Conservation (phyloP, 2,113 vertebrate genomes). For the Chionodraco myersi region DNA sequence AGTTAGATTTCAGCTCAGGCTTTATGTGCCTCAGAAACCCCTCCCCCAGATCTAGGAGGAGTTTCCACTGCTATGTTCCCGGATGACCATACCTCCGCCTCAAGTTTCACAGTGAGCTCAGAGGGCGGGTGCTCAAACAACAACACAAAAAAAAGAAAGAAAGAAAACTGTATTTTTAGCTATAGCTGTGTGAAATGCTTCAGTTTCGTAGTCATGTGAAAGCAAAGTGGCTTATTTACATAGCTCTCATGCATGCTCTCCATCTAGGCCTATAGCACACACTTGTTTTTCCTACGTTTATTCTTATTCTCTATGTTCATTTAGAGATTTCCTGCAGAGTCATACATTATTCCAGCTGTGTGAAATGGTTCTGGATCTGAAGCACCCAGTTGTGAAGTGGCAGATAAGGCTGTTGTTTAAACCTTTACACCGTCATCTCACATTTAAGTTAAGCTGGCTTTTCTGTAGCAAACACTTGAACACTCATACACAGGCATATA, state of each 20-base stretch:
- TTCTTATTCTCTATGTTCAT: conserved; percentile 2
- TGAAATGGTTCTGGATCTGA: conserved; percentile 26
- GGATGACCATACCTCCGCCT: conserved; percentile 69
- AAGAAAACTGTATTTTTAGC: conserved; percentile 69
- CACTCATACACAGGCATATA: not conserved
- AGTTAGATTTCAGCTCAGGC: not conserved
- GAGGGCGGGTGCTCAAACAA: conserved; percentile 52
- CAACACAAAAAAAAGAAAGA: conserved; percentile 25
- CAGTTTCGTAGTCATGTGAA: conserved; percentile 60
- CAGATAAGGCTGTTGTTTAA: conserved; percentile 1
- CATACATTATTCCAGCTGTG: conserved; percentile 9
- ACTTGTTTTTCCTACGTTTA: conserved; percentile 12
- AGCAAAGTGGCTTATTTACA: conserved; percentile 54
- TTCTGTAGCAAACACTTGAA: conserved; percentile 16
- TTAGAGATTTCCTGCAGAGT: conserved; percentile 1
- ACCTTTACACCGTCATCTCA: conserved; percentile 3
- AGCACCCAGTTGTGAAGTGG: conserved; percentile 14
- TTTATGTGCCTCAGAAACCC: conserved; percentile 5
- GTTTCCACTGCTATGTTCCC: conserved; percentile 75
- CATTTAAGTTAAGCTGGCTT: not conserved
- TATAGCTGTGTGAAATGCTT: conserved; percentile 61
- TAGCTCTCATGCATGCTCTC: conserved; percentile 23
- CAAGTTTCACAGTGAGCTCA: conserved; percentile 74
- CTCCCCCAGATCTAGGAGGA: conserved; percentile 36
- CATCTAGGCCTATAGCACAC: not conserved